phyloP scores from a whole-genome alignment of 1,140 invertebrate genomes.

The Procambarus virginalis region DNA sequence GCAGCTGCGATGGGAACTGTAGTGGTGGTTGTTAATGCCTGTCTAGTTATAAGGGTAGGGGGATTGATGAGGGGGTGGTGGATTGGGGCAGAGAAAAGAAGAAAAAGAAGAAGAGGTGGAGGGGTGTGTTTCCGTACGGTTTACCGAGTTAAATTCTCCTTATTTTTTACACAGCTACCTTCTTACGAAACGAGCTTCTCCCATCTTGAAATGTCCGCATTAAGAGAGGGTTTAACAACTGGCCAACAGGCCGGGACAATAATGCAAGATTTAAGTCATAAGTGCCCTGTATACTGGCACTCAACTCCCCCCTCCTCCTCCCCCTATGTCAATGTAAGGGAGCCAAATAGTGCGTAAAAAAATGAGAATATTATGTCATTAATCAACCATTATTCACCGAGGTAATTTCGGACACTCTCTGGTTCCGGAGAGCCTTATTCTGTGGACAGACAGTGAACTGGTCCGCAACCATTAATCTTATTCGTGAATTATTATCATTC shows the following conservation, averaged over 20 bases:
- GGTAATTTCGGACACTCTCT: constrained; percentile 20
- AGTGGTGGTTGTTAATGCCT: too few relatives aligned
- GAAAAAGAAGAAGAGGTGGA: too few relatives aligned
- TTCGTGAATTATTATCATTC: background rate
- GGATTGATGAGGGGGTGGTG: too few relatives aligned
- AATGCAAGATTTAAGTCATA: constrained; percentile 24
- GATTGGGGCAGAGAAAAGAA: too few relatives aligned
- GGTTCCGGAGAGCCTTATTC: background rate
- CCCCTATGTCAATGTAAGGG: background rate
- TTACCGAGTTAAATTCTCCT: background rate
- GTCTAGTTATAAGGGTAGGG: too few relatives aligned
- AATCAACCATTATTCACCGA: constrained; percentile 35
- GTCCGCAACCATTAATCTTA: background rate
- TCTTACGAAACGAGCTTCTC: background rate
- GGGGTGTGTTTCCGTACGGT: background rate
- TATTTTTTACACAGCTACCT: background rate
- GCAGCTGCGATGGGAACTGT: too few relatives aligned
- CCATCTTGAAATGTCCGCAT: background rate
- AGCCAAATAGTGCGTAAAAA: background rate
- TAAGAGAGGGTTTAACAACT: background rate
- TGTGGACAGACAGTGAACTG: background rate
- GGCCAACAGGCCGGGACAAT: background rate
- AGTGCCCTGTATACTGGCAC: background rate
- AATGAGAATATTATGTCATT: constrained; percentile 35
- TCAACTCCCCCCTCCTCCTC: background rate